These are phyloP conservation scores for Sarcophaga variegata DNA, from an alignment of 2,888 invertebrate genomes.

Conservation along the genomic window DNA sequence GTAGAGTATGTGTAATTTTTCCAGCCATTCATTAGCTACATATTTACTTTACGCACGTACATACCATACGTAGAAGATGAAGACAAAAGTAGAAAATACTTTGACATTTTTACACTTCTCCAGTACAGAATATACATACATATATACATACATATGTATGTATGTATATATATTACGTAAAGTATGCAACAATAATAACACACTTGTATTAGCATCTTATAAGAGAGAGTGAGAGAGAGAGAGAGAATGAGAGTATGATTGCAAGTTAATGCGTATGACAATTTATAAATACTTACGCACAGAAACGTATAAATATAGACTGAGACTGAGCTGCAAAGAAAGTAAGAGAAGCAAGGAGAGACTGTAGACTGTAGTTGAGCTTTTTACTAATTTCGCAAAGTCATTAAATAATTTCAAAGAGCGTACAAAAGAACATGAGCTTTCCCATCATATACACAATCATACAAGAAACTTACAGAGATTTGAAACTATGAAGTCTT, in stretches of 20 bases:
- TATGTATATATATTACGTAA: not conserved
- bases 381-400: constrained; percentile 59
- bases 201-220: not conserved
- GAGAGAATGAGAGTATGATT: not conserved
- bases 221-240: not conserved
- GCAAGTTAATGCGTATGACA: not conserved
- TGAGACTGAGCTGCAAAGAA: not conserved
- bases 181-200: not conserved
- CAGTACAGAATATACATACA: not conserved
- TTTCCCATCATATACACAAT: not conserved
- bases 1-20: constrained; percentile 4
- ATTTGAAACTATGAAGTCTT: constrained; percentile 3
- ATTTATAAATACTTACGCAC: not conserved
- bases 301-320: not conserved
- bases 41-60: constrained; percentile 42
- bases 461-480: not conserved
- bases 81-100: not conserved
- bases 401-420: constrained; percentile 64
- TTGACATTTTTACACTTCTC: constrained; percentile 44
- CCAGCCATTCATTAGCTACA: not conserved
- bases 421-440: constrained; percentile 11
- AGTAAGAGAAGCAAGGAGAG: not conserved
- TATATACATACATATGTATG: too few relatives aligned
- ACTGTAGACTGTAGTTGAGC: constrained; percentile 19
- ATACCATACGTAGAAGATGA: not conserved